These are phyloP conservation scores for Trichonephila clavata DNA, from an alignment of 1,140 invertebrate species.

Conservation along the genomic window DNA sequence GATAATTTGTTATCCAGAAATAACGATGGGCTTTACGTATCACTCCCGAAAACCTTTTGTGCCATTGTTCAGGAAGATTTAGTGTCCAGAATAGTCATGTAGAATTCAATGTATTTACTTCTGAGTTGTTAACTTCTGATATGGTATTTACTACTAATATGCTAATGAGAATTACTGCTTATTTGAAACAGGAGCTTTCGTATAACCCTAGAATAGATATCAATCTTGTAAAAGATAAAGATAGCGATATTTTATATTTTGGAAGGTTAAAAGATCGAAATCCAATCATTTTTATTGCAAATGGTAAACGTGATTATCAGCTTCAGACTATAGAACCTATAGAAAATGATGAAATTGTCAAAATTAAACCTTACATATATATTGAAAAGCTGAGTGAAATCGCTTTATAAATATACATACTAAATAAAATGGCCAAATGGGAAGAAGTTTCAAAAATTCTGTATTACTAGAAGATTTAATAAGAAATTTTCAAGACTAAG, in stretches of 20 bases:
- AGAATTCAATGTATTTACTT: not conserved
- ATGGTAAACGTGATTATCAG: not conserved
- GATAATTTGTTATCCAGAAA: not conserved
- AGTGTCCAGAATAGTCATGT: not conserved
- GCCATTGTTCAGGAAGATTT: not conserved
- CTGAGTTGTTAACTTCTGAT: not conserved
- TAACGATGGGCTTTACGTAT: not conserved
- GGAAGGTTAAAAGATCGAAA: not conserved
- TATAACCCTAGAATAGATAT: too few species aligned
- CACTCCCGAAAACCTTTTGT: not conserved
- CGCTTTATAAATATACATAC: not conserved
- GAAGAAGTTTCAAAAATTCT: not conserved
- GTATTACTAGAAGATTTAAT: too few species aligned
- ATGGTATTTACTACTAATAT: constrained; percentile 10
- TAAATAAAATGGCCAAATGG: not conserved
- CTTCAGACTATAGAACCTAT: too few species aligned
- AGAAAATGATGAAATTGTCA: not conserved
- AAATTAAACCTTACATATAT: not conserved
- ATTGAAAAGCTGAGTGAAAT: not conserved
- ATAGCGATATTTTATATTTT: not conserved
- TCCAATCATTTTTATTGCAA: not conserved
- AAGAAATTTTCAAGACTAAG: not conserved
- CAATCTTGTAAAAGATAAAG: not conserved
- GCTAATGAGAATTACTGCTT: not conserved
- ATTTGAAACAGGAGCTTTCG: not conserved